Percentiles rank a stretch among this genome's conserved stretches.
Evolutionary conservation across 2,113 vertebrate genomes (phyloP).

Genomic region (Emydocephalus ijimae): DNA sequence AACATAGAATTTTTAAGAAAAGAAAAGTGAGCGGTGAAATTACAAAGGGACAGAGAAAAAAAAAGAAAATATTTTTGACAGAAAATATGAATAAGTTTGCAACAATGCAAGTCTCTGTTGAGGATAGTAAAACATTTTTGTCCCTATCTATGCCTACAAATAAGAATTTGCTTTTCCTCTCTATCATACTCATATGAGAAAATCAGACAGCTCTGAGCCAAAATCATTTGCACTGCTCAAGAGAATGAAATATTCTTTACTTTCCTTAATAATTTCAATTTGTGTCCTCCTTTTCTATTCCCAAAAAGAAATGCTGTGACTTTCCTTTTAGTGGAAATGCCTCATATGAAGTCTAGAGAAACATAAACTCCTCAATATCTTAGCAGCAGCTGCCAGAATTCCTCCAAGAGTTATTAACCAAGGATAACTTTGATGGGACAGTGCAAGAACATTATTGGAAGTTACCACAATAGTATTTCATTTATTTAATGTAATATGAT

Average conservation of each 20-base stretch:
- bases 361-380: background rate
- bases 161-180: background rate
- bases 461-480: background rate
- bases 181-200: background rate
- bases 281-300: background rate
- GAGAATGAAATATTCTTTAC: background rate
- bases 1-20: too few species aligned
- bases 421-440: background rate
- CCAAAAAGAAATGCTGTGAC: background rate
- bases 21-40: too few species aligned
- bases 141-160: background rate
- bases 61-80: too few species aligned
- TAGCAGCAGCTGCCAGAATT: background rate
- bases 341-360: background rate
- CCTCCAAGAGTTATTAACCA: background rate
- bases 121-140: background rate
- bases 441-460: background rate
- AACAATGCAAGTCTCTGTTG: background rate
- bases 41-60: too few species aligned
- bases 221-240: background rate
- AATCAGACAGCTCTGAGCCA: background rate
- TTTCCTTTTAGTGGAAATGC: background rate
- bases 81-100: background rate
- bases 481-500: background rate
- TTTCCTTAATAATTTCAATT: background rate